Evolutionary conservation across 2,888 invertebrate species (phyloP).

Genomic region (Carterocephalus palaemon): DNA sequence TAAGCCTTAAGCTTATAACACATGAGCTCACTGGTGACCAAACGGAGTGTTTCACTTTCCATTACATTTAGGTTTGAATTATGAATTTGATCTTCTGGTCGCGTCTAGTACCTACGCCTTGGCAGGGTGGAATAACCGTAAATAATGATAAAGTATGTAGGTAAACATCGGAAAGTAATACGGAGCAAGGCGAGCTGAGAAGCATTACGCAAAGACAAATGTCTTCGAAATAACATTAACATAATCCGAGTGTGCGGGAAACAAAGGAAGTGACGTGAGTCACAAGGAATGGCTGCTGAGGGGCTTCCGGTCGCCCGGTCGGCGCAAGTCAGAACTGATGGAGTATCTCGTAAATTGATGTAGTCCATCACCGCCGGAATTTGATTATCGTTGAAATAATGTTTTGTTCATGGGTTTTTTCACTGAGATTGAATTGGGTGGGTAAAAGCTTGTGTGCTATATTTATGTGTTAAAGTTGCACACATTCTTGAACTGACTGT

Average conservation of each 20-base stretch:
- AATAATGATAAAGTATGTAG: slow-evolving; percentile 55
- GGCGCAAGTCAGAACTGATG: slow-evolving; percentile 33
- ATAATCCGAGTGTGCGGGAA: slow-evolving; percentile 65
- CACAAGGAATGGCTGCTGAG: slow-evolving; percentile 37
- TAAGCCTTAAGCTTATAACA: too few species aligned
- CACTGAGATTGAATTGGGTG: slow-evolving; percentile 2
- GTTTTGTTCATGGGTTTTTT: slow-evolving; percentile 14
- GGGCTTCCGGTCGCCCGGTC: slow-evolving; percentile 50
- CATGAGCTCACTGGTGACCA: too few species aligned
- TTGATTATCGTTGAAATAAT: slow-evolving; percentile 39
- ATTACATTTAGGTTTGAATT: too few species aligned
- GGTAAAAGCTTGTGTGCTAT: slow-evolving; percentile 10
- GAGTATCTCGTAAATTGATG: slow-evolving; percentile 46
- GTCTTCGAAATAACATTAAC: slow-evolving; percentile 68
- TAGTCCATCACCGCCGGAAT: slow-evolving; percentile 49
- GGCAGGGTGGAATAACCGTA: slow-evolving; percentile 45
- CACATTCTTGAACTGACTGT: too few species aligned
- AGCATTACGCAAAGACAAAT: slow-evolving; percentile 71
- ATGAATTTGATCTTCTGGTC: too few species aligned
- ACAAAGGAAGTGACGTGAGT: slow-evolving; percentile 62
- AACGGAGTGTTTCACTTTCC: too few species aligned
- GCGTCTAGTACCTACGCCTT: too few species aligned
- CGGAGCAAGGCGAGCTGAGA: slow-evolving; percentile 46
- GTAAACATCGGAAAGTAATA: slow-evolving; percentile 63
- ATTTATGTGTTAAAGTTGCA: too few species aligned